Percentiles rank a stretch among this genome's conserved stretches.
Conservation (phyloP, 2,888 invertebrate species). For the Pegoplata infirma region DNA sequence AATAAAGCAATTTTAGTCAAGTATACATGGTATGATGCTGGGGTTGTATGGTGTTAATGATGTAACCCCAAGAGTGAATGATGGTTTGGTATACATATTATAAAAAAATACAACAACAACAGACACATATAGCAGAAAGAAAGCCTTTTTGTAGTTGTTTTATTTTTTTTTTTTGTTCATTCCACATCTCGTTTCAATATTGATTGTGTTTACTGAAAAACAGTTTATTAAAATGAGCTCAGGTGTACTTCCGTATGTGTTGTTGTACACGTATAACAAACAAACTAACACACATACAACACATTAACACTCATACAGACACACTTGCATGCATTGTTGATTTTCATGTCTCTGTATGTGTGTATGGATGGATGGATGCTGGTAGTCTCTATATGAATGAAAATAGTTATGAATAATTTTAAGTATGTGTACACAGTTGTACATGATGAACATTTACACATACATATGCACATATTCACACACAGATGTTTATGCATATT, state of each 20-base stretch:
- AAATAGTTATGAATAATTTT: conserved; percentile 22
- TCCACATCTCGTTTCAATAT: conserved; percentile 49
- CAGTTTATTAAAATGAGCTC: conserved; percentile 61
- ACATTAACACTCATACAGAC: conserved; percentile 8
- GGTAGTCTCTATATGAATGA: no score
- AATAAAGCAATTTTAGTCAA: conserved; percentile 62
- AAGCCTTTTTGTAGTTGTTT: conserved; percentile 8
- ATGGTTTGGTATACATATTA: conserved; percentile 13
- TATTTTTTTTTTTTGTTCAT: conserved; percentile 4
- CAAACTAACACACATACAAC: background rate
- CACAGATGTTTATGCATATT: background rate
- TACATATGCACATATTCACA: background rate
- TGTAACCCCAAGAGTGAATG: conserved; percentile 28
- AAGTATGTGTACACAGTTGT: conserved; percentile 9
- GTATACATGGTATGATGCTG: background rate
- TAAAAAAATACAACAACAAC: background rate
- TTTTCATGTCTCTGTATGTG: background rate
- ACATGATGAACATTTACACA: background rate
- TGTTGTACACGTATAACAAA: background rate
- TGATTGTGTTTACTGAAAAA: conserved; percentile 60
- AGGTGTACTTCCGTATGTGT: conserved; percentile 36
- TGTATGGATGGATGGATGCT: background rate
- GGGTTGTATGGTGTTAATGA: conserved; percentile 22
- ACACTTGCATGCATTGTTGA: background rate
- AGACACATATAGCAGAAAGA: no score